A percentile compares a stretch with the other conserved stretches of the same genome.
Evolutionary conservation across 2,797 vertebrate genomes (phyloP).

Genomic region (Capromys pilorides): DNA sequence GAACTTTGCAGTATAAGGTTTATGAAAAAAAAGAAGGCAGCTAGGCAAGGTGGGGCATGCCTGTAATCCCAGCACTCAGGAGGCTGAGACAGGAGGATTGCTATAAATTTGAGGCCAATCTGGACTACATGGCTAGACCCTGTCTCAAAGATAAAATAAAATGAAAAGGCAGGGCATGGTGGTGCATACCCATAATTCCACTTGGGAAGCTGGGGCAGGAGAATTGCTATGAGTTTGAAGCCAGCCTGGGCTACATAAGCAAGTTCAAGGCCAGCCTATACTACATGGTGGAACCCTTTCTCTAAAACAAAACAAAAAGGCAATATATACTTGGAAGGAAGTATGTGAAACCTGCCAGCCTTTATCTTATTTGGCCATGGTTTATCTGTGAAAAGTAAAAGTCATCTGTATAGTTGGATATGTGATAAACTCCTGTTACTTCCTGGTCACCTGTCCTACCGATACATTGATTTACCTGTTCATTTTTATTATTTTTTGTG

Average conservation of each 20-base stretch:
- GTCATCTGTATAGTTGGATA: neutral
- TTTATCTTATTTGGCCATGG: neutral
- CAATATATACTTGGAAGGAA: conserved; percentile 33
- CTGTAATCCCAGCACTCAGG: neutral
- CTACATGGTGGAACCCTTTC: neutral
- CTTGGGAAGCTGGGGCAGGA: neutral
- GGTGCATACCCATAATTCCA: neutral
- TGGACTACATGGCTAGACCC: neutral
- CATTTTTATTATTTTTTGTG: neutral
- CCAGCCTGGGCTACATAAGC: neutral
- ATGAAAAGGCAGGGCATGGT: neutral
- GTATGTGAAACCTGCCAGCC: neutral
- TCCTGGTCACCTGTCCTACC: neutral
- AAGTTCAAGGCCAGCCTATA: neutral
- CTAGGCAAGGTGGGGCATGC: neutral
- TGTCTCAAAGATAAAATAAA: neutral
- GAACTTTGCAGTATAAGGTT: conserved; percentile 7
- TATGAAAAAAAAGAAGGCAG: neutral
- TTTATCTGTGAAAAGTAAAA: conserved; percentile 48
- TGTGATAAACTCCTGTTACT: neutral
- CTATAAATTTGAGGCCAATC: neutral
- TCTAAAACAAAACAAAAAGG: neutral
- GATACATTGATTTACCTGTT: neutral
- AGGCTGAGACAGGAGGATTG: neutral
- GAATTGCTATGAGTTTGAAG: neutral